Evolutionary conservation across 2,888 invertebrate genomes (phyloP).

Genomic region (Osmoderma eremita): DNA sequence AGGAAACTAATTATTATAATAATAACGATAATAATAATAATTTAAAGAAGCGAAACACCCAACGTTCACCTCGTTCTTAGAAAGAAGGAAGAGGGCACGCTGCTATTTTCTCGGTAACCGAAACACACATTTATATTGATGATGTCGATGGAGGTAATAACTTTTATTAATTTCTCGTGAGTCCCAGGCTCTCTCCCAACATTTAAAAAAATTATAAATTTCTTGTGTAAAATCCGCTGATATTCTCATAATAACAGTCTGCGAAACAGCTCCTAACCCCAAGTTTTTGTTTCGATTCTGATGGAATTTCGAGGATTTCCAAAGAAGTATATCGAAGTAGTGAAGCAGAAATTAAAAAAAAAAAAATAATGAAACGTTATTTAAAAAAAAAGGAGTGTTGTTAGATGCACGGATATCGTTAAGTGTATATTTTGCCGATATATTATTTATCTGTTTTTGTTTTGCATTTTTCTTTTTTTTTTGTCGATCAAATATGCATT

Average conservation of each 20-base stretch:
- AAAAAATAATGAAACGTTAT: not conserved
- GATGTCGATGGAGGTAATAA: too few relatives aligned
- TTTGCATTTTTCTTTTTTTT: slow-evolving; percentile 15
- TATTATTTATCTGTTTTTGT: slow-evolving; percentile 19
- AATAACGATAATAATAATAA: not conserved
- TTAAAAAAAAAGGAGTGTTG: slow-evolving; percentile 4
- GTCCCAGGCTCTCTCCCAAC: too few relatives aligned
- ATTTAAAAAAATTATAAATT: too few relatives aligned
- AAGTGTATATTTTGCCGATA: slow-evolving; percentile 2
- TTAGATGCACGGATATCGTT: not conserved
- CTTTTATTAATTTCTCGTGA: too few relatives aligned
- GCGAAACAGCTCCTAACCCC: too few relatives aligned
- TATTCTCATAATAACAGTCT: too few relatives aligned
- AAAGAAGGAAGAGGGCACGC: too few relatives aligned
- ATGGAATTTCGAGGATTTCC: too few relatives aligned
- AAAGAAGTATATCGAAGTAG: not conserved
- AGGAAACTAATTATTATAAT: not conserved
- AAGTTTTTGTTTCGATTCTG: too few relatives aligned
- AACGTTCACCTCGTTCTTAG: not conserved
- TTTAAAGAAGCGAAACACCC: not conserved
- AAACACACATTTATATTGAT: too few relatives aligned
- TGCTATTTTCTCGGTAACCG: too few relatives aligned
- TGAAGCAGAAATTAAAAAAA: not conserved
- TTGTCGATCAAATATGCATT: not conserved
- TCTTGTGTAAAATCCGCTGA: too few relatives aligned